Base-by-base conservation (phyloP, 1,140 invertebrate species). In the Plodia interpunctella region DNA sequence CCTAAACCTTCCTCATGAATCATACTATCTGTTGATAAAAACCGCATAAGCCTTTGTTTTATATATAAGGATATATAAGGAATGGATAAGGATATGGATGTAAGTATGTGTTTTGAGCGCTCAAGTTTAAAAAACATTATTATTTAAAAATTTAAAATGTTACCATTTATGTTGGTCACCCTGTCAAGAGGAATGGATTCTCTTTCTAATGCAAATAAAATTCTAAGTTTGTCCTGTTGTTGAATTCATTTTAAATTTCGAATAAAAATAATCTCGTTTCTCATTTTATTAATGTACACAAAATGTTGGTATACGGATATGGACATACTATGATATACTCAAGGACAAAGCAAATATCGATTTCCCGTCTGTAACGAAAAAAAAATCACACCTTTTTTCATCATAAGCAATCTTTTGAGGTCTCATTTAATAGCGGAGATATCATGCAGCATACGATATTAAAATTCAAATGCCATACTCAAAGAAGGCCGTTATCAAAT, bases 391-490 rank as follows among this genome's bases (percentile, higher is more conserved):
- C 10, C 6, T 5, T 32, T 32, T 32, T 32, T 32, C 3, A 5
- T 10, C 9, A 5, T 32, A 1, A 28, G 9, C 3, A 4, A 32
- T 32, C 9, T 9, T 32, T 32, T 32, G 30, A 10, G 30, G 11
- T 10, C 10, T 32, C 30, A 32, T 32, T 32, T 32, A 32, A 44
- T 44, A 44, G 38, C 30, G 8, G 30, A 32, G 38, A 44, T 44
- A 17, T 44, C 38, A 2, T 3, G n/a, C 38, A 5, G 11, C 6
- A 53, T 8, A n/a, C n/a, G 19, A 25, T 53, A 25, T 53, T 53
- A 25, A 53, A 53, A 53, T 53, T 53, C 51, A 21, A 53, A 53
- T 21, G 51, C 28, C 51, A 13, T 25, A 44, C 38, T 20, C 20
- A 53, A 53, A 21, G 51, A 25, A 5, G 13, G 13, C 19, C 11